These are phyloP conservation scores for Pavo muticus DNA, from an alignment of 2,113 vertebrate species.

Conservation along the genomic window DNA sequence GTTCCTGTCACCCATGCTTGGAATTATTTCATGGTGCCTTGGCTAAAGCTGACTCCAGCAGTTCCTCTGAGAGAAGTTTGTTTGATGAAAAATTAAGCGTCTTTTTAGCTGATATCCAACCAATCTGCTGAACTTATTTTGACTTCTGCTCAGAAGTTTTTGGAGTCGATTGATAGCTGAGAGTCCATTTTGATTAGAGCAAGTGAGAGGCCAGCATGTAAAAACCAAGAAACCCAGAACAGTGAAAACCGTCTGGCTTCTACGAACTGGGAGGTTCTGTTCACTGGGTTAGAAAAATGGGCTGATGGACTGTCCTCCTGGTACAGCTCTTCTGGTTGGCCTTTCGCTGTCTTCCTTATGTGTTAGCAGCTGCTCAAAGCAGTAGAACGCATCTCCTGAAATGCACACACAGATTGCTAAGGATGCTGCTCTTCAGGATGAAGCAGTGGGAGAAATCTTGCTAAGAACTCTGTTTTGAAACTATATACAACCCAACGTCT, in stretches of 20 bases:
- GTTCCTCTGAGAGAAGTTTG: constrained; percentile 32
- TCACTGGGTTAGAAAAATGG: neutral
- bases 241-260: neutral
- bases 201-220: neutral
- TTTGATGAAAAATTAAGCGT: constrained; percentile 52
- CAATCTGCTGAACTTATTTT: constrained; percentile 36
- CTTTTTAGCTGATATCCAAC: constrained; percentile 8
- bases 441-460: neutral
- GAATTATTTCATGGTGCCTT: constrained; percentile 16
- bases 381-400: neutral
- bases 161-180: neutral
- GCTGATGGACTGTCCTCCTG: neutral
- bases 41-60: neutral
- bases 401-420: neutral
- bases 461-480: neutral
- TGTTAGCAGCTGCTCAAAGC: neutral
- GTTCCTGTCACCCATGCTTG: neutral
- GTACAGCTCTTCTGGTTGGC: neutral
- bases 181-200: neutral
- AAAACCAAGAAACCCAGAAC: neutral
- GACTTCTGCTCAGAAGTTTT: neutral
- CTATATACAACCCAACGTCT: neutral
- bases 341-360: neutral
- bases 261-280: neutral
- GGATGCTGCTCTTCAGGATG: neutral